A percentile compares a stretch with the other conserved stretches of the same genome.
phyloP scores from a whole-genome alignment of 1,140 invertebrate species.

The Halictus rubicundus region DNA sequence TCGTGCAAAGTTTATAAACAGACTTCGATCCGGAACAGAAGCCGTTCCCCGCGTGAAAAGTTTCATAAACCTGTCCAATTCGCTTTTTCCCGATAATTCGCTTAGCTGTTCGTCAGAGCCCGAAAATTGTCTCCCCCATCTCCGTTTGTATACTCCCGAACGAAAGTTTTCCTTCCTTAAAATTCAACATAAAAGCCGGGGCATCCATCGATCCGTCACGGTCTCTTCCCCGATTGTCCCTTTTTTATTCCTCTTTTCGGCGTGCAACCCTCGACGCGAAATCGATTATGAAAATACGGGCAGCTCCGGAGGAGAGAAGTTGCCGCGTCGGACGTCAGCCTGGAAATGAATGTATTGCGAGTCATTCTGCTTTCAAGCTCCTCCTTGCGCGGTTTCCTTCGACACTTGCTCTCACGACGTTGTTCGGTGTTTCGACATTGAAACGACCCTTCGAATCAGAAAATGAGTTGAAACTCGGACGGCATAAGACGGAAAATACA shows the following conservation, averaged over 20 bases:
- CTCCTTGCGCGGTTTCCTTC: background rate
- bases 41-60: too few species aligned
- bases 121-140: background rate
- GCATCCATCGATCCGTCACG: conserved; percentile 30
- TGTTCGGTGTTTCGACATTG: too few species aligned
- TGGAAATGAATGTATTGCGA: background rate
- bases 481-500: background rate
- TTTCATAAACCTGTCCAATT: too few species aligned
- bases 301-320: background rate
- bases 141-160: background rate
- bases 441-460: background rate
- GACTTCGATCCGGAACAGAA: too few species aligned
- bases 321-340: background rate
- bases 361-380: conserved; percentile 16
- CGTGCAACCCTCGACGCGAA: conserved; percentile 21
- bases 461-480: background rate
- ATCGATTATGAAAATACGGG: conserved; percentile 60
- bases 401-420: background rate
- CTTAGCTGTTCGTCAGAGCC: background rate
- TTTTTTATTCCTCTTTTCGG: background rate
- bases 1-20: too few species aligned
- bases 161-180: conserved; percentile 16
- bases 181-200: conserved; percentile 1
- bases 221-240: conserved; percentile 17
- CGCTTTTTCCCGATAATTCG: background rate